phyloP scores from a whole-genome alignment of 2,797 vertebrate species.

The Tympanoctomys barrerae region DNA sequence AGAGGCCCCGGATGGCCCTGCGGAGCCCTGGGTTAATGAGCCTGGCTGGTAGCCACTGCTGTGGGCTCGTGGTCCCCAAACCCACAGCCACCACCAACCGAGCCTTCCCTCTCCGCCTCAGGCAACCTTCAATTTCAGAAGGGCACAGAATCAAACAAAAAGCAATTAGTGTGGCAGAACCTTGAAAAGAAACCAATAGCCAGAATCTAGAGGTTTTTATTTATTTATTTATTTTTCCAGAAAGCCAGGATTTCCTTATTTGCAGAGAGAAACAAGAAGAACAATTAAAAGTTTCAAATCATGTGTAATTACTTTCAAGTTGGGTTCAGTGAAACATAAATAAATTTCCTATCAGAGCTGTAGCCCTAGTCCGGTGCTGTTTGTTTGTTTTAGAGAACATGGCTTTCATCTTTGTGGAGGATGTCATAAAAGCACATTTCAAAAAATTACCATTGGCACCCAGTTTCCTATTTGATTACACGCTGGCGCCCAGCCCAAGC shows the following conservation, averaged over 20 bases:
- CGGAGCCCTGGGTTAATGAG: constrained; percentile 63
- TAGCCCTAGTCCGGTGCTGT: constrained; percentile 67
- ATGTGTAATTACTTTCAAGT: constrained; percentile 76
- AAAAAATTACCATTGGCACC: constrained; percentile 89
- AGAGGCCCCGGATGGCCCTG: constrained; percentile 41
- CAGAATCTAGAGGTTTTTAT: constrained; percentile 51
- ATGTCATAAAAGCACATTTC: constrained; percentile 87
- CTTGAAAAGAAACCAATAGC: constrained; percentile 79
- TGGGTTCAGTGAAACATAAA: constrained; percentile 73
- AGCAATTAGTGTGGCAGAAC: constrained; percentile 81
- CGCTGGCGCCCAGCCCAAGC: constrained; percentile 84
- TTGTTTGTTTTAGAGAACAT: constrained; percentile 83
- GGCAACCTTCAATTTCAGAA: constrained; percentile 81
- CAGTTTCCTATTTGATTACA: constrained; percentile 88
- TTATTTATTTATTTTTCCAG: constrained; percentile 50
- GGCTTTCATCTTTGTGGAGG: constrained; percentile 85
- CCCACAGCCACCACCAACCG: background rate
- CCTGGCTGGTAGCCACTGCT: constrained; percentile 70
- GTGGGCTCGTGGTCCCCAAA: constrained; percentile 54
- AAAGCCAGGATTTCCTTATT: constrained; percentile 79
- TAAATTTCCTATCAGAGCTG: constrained; percentile 75
- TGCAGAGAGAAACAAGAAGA: constrained; percentile 63
- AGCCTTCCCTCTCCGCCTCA: constrained; percentile 72
- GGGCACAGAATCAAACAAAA: constrained; percentile 81
- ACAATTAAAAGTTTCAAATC: constrained; percentile 76